Percentiles rank a stretch among this genome's conserved stretches.
Conservation (phyloP, 2,113 vertebrate species). For the Solea solea region DNA sequence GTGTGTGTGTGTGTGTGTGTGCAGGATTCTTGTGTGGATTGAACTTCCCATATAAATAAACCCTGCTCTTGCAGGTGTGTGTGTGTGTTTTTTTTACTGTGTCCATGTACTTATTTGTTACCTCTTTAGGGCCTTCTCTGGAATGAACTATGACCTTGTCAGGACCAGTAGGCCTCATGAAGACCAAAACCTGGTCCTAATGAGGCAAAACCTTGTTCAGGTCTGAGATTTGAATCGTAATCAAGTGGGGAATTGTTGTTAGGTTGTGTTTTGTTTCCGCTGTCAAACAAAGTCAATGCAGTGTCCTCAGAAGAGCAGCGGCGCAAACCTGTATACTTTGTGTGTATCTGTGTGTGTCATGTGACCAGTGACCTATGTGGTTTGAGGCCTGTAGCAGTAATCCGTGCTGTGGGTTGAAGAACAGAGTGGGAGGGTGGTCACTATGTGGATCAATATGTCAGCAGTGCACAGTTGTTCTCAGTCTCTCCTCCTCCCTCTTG, state of each 20-base stretch:
- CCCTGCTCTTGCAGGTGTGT: conserved; percentile 10
- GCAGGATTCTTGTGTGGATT: conserved; percentile 10
- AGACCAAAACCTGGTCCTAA: too few relatives aligned
- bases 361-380: conserved; percentile 59
- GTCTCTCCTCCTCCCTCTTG: conserved; percentile 12
- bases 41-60: too few relatives aligned
- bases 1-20: conserved; percentile 28
- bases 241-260: too few relatives aligned
- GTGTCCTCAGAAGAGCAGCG: too few relatives aligned
- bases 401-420: conserved; percentile 47
- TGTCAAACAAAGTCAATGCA: too few relatives aligned
- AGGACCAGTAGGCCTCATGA: too few relatives aligned
- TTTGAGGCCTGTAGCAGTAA: conserved; percentile 58
- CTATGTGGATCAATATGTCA: conserved; percentile 69
- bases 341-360: neutral
- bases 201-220: too few relatives aligned
- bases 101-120: too few relatives aligned
- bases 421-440: conserved; percentile 39
- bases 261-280: too few relatives aligned
- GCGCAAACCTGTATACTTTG: neutral
- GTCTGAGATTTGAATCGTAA: too few relatives aligned
- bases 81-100: neutral
- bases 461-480: conserved; percentile 36
- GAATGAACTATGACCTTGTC: too few relatives aligned
- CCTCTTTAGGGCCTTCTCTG: too few relatives aligned